Base-by-base conservation (phyloP, 2,888 invertebrate species). In the Conistra vaccinii region DNA sequence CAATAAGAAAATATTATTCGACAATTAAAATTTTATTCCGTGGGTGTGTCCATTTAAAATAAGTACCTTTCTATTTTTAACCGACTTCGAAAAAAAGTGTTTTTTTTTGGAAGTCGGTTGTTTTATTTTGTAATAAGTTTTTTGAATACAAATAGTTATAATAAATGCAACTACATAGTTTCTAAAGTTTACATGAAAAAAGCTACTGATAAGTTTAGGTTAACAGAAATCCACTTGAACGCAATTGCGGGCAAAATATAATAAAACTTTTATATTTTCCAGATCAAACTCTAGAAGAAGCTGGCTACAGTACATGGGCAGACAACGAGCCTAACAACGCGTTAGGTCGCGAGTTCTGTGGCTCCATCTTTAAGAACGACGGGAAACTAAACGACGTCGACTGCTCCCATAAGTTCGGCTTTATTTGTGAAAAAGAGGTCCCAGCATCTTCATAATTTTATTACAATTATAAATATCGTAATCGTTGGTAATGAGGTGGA, bases 201-300 rank as follows among this genome's bases (percentile, higher is more conserved):
- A 45, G 45, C 17, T 20, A 48, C 2, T 7, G 2, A 48, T 51
- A 12, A n/a, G 23, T 0, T 53, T 2, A 55, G 14, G 14, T 14
- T 55, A 26, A 26, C 5, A 55, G 26, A 55, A 55, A 6, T 14
- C 14, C 14, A 55, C 14, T 55, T 55, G 55, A 14, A 55, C 0
- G 55, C 6, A 55, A 5, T 55, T 26, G 53, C 26, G 14, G 26
- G 2, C 26, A 57, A 7, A 29, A 29, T 57, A 32, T 32, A 20
- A 57, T 20, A 9, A 57, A 58, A 20, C 32, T 58, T 58, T 32
- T 3, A 4, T 20, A n/a, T 17, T n/a, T 90, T 89, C 20, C 89
- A 95, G 95, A 94, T 66, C 89, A 94, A 87, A 94, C 94, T 0
- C 84, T 95, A 23, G 88, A 92, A 35, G 89, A 93, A 63, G 94